Evolutionary conservation across 2,797 vertebrate genomes (phyloP), one percentile per base, ranked within the genome.

Genomic region (Onychomys arenicola): DNA sequence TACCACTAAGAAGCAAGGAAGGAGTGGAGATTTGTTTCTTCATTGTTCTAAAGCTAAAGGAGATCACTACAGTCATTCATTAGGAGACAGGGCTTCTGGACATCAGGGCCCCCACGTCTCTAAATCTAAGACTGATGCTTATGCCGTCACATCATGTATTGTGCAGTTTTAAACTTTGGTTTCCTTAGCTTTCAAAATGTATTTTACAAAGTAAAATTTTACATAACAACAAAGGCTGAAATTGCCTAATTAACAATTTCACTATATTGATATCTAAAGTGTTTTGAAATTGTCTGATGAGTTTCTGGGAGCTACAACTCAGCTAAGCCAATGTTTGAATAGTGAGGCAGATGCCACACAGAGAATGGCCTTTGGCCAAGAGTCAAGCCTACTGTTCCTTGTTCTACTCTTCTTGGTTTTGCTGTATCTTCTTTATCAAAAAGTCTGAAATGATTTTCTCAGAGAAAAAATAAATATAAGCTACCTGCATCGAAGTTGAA

Each of bases 121-220:
- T 85, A 37, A 29, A 49, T 46, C 25, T 67, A 77, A 75, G 82
- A 3, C 21, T 8, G 49, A 10, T 32, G 9, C 3, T 78, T 37
- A 11, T 25, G 37, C 27, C 1, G 3, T 32, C 25, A 37, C 0
- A 34, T 17, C 0, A 2, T 13, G 21, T 3, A 14, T 52, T 27
- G 5, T 16, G 21, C 52, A 29, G 73, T 43, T 80, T 43, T 49
- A 49, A 75, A 55, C 34, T 23, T 75, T 46, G 11, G 5, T n/a
- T 86, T 23, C 2, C 29, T 92, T 67, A 37, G 40, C 32, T 43
- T 91, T 61, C 16, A 52, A 80, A 86, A 80, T 67, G 10, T 0
- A 71, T 85, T 57, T 92, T 88, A 4, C 23, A 82, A 85, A 88
- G 49, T 14, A 1, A 37, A 13, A 46, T 67, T n/a, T 6, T 75